These are phyloP conservation scores for Emmelina monodactyla DNA, from an alignment of 2,888 invertebrate genomes.

Conservation along the genomic window DNA sequence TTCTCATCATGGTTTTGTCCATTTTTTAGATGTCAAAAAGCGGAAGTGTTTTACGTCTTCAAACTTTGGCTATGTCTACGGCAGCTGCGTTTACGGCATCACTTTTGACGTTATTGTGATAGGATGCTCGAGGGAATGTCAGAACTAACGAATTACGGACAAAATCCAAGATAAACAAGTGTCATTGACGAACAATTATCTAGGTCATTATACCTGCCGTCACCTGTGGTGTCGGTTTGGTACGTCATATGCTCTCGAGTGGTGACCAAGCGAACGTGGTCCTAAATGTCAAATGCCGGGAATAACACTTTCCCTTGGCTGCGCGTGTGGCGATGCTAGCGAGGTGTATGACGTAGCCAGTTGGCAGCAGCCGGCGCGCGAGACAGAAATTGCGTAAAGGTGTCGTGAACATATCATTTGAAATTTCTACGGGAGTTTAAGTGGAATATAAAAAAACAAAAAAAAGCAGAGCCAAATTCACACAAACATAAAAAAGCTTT, in stretches of 20 bases:
- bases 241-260: background rate
- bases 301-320: conserved; percentile 35
- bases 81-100: too few relatives aligned
- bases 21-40: conserved; percentile 11
- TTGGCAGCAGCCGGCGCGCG: conserved; percentile 52
- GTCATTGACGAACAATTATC: conserved; percentile 21
- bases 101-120: too few relatives aligned
- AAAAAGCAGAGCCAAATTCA: too few relatives aligned
- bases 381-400: conserved; percentile 60
- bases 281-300: conserved; percentile 33
- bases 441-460: too few relatives aligned
- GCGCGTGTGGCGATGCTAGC: conserved; percentile 22
- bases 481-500: too few relatives aligned
- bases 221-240: conserved; percentile 21
- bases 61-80: too few relatives aligned
- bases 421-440: conserved; percentile 38
- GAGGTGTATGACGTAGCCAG: conserved; percentile 40
- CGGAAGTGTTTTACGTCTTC: background rate
- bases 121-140: too few relatives aligned
- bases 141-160: too few relatives aligned
- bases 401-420: conserved; percentile 50
- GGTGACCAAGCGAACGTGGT: conserved; percentile 27
- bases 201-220: conserved; percentile 38
- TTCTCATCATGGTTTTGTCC: conserved; percentile 18
- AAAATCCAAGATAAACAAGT: conserved; percentile 1